Evolutionary conservation across 2,888 invertebrate genomes (phyloP).

Genomic region (Cantharis nigra): DNA sequence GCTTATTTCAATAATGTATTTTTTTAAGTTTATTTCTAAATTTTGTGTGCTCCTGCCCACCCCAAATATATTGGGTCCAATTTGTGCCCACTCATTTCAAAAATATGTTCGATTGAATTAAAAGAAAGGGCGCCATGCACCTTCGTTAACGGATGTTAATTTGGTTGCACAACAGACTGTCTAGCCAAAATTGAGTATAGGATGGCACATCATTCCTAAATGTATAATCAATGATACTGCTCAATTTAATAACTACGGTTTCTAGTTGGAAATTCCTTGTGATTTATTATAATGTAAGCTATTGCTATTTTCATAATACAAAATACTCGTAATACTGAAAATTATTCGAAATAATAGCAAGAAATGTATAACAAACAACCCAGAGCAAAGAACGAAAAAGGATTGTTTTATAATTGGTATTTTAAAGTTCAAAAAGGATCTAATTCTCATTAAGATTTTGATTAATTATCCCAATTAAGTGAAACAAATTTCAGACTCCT

Average conservation of each 20-base stretch:
- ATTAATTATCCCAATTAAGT: background rate
- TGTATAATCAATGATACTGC: background rate
- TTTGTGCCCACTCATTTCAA: no score
- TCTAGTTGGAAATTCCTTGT: background rate
- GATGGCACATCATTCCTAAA: no score
- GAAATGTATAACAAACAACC: background rate
- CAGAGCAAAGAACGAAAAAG: background rate
- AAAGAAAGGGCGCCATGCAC: no score
- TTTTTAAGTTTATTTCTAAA: no score
- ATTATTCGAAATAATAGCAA: background rate
- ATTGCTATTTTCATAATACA: background rate
- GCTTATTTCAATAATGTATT: no score
- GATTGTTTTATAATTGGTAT: background rate
- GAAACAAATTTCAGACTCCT: background rate
- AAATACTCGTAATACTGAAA: background rate
- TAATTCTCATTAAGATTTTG: background rate
- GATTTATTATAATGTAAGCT: background rate
- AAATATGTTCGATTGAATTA: no score
- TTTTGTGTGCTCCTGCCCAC: no score
- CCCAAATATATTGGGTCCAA: no score
- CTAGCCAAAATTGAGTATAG: no score
- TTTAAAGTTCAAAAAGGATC: background rate
- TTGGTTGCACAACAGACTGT: no score
- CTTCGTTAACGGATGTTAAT: no score
- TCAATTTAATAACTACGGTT: background rate